A percentile compares a stretch with the other conserved stretches of the same genome.
phyloP scores from a whole-genome alignment of 1,140 invertebrate genomes.

The Archegozetes longisetosus region DNA sequence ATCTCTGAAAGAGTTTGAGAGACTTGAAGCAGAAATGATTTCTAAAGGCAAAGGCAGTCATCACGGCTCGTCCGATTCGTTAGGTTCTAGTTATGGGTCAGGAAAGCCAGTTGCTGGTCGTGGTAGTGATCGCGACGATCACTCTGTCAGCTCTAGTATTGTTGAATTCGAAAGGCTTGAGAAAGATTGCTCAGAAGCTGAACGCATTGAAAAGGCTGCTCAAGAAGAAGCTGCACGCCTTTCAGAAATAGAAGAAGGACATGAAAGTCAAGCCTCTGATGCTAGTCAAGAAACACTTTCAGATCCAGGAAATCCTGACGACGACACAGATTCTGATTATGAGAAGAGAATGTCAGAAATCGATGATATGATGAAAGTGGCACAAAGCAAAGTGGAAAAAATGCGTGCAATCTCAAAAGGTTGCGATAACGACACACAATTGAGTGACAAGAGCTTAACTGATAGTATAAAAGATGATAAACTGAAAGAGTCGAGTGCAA shows the following conservation, averaged over 20 bases:
- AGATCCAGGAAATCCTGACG: constrained; percentile 21
- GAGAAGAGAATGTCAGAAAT: constrained; percentile 53
- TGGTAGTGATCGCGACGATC: constrained; percentile 67
- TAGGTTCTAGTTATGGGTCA: constrained; percentile 6
- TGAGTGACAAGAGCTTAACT: neutral
- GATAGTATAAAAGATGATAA: constrained; percentile 1
- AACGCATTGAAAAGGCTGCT: constrained; percentile 57
- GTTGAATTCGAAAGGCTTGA: constrained; percentile 88
- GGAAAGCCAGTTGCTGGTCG: constrained; percentile 32
- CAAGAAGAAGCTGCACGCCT: constrained; percentile 63
- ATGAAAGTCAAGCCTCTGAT: constrained; percentile 44
- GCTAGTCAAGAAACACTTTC: constrained; percentile 47
- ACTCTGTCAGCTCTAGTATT: constrained; percentile 65
- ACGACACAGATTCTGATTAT: constrained; percentile 38
- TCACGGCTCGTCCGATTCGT: constrained; percentile 19
- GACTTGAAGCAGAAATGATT: constrained; percentile 29
- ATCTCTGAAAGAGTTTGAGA: constrained; percentile 34
- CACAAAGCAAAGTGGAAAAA: constrained; percentile 48
- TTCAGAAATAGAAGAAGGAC: constrained; percentile 48
- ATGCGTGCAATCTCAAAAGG: constrained; percentile 16
- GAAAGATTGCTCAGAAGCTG: constrained; percentile 59
- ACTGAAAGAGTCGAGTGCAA: constrained; percentile 3
- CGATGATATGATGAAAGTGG: constrained; percentile 51
- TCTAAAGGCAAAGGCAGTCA: constrained; percentile 13
- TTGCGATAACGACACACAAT: too few relatives aligned